Evolutionary conservation across 2,113 vertebrate genomes (phyloP), one percentile per base, ranked within the genome.

Genomic region (Macrotus californicus): DNA sequence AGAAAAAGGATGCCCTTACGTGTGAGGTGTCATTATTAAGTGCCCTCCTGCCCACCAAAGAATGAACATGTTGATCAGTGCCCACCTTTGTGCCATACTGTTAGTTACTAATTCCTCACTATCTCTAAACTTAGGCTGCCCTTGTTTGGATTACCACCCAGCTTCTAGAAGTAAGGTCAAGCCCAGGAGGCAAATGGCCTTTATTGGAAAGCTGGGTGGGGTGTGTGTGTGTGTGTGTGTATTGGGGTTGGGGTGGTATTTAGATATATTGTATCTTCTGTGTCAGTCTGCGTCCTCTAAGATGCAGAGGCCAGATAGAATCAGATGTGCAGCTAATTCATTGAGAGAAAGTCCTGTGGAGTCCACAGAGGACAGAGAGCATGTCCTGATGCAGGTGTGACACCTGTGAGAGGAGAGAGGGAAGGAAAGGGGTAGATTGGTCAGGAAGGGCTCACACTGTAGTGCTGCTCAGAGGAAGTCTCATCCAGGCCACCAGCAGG

Each of bases 51-150:
- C 31, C 43, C 48, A 36, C 34, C 5, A 16, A 29, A 69, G 39
- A 7, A 43, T 0, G 22, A 80, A 24, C 0, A 9, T 3, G 3
- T 6, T 3, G 54, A 66, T 48, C 73, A 1, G 0, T 12, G 24
- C 9, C 0, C 0, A 4, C 50, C 31, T 59, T 36, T 7, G 36
- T 8, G 64, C 64, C 31, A 1, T 31, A 1, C 36, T 24, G 6
- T 81, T 59, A 29, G 56, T 75, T 48, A 2, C 77, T 24, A n/a
- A n/a, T 21, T 24, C 70, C 87, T 61, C 7, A 1, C 4, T 13
- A 6, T 41, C 67, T 50, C 1, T 13, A 13, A 31, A 18, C 34
- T 59, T 36, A 52, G 77, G 24, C 46, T 0, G 4, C 19, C 39
- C 46, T 72, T 9, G 24, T 59, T 72, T 19, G 24, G 54, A 15